Base-by-base conservation (phyloP, 2,888 invertebrate species). In the Cheilosia scutellata region DNA sequence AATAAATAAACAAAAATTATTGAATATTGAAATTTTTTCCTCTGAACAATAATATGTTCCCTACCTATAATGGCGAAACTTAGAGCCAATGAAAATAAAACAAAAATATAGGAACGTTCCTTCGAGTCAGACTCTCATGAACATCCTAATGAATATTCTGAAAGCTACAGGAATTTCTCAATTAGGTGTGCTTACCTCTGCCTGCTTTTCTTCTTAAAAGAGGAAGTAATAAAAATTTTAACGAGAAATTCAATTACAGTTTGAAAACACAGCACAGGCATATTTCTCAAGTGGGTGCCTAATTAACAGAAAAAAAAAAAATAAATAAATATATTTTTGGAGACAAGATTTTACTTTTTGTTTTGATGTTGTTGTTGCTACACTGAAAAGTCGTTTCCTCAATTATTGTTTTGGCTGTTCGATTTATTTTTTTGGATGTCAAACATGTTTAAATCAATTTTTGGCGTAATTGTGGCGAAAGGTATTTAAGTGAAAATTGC, bases 291-390 rank as follows among this genome's bases (percentile, higher is more conserved):
- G 86, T 86, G 82, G 86, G 72, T 86, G 76, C 72, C 86, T 82
- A 82, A 82, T 82, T 86, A 86, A 86, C 76, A 82, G 11, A 82
- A 77, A 77, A 86, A 86, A 86, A 82, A 27, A 72, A 77, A 77
- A 86, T 82, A 58, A 82, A 86, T 86, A 77, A 77, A 86, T 82
- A 58, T 86, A 86, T 86, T 86, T 86, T 86, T 82, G 86, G 86
- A 86, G 86, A 86, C 82, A 71, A 47, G 29, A 76, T 57, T 49
- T 70, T 63, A 55, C 60, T 40, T 49, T 53, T 66, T 63, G 33
- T 65, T 75, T 65, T 60, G 33, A 47, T 57, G 31, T 33, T 63
- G 55, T 63, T 57, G 44, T 37, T 70, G 40, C 31, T 51, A 74
- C 44, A 68, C 62, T 37, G 44, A 63, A 83, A 51, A 20, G 47